A percentile compares a stretch with the other conserved stretches of the same genome.
These are phyloP conservation scores for Eupithecia vulgata DNA, from an alignment of 2,888 invertebrate genomes.

Conservation along the genomic window DNA sequence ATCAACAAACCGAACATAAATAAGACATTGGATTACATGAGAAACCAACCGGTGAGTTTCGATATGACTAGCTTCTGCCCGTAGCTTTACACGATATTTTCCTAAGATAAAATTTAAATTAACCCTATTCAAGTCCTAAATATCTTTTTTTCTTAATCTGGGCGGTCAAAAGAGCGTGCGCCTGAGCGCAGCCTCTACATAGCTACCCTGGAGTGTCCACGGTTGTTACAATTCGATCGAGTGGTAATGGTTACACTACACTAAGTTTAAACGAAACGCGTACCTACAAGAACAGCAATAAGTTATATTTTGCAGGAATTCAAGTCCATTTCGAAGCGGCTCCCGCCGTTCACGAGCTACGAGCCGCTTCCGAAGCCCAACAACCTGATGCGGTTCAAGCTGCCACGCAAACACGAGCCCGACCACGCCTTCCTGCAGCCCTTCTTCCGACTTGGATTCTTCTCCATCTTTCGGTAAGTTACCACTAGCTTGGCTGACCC, in stretches of 20 bases:
- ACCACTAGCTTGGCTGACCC: background rate
- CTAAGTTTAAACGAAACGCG: no score
- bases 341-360: slow-evolving; percentile 60
- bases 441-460: slow-evolving; percentile 64
- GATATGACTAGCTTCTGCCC: background rate
- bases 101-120: no score
- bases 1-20: slow-evolving; percentile 61
- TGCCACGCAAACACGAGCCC: slow-evolving; percentile 66
- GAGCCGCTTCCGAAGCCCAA: slow-evolving; percentile 53
- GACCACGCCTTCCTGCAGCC: slow-evolving; percentile 67
- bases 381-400: slow-evolving; percentile 58
- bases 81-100: background rate
- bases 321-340: slow-evolving; percentile 47
- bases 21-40: slow-evolving; percentile 61
- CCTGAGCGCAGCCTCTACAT: no score
- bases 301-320: slow-evolving; percentile 57
- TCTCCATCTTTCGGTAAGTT: slow-evolving; percentile 64
- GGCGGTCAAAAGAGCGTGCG: no score
- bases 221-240: no score
- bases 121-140: no score
- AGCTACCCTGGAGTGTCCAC: no score
- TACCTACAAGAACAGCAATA: background rate
- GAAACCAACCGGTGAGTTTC: slow-evolving; percentile 56
- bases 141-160: no score
- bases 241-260: no score